Percentiles rank a stretch among this genome's conserved stretches.
These are phyloP conservation scores for Nanorana parkeri DNA, from an alignment of 2,113 vertebrate genomes.

Conservation along the genomic window DNA sequence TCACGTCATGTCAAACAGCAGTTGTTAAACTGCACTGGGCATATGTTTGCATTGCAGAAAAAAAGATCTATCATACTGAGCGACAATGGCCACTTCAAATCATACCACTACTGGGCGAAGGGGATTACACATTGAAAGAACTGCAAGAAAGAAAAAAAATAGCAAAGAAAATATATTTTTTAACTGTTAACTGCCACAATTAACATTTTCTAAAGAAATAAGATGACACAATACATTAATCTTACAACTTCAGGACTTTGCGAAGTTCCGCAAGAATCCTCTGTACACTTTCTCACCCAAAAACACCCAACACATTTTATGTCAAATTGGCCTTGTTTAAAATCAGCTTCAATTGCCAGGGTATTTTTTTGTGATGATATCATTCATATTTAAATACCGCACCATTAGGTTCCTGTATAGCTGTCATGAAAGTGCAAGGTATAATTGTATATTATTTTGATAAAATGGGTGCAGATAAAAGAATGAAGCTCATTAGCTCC, in stretches of 20 bases:
- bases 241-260: neutral
- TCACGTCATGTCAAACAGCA: too few species aligned
- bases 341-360: slow-evolving; percentile 71
- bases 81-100: too few species aligned
- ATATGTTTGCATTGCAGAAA: too few species aligned
- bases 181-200: too few species aligned
- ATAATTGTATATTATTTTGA: slow-evolving; percentile 82
- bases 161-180: too few species aligned
- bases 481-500: slow-evolving; percentile 76
- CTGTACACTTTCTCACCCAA: slow-evolving; percentile 27
- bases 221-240: neutral
- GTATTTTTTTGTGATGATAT: slow-evolving; percentile 66
- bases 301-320: slow-evolving; percentile 57
- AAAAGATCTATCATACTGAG: too few species aligned
- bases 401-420: slow-evolving; percentile 70
- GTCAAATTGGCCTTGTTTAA: slow-evolving; percentile 55
- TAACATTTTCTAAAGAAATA: neutral
- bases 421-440: slow-evolving; percentile 73
- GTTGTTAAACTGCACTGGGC: too few species aligned
- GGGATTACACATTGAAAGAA: too few species aligned
- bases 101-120: too few species aligned
- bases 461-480: slow-evolving; percentile 79
- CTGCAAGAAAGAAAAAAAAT: too few species aligned
- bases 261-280: neutral
- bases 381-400: slow-evolving; percentile 81